Conservation (phyloP, 2,797 vertebrate species). For the Spheniscus humboldti region DNA sequence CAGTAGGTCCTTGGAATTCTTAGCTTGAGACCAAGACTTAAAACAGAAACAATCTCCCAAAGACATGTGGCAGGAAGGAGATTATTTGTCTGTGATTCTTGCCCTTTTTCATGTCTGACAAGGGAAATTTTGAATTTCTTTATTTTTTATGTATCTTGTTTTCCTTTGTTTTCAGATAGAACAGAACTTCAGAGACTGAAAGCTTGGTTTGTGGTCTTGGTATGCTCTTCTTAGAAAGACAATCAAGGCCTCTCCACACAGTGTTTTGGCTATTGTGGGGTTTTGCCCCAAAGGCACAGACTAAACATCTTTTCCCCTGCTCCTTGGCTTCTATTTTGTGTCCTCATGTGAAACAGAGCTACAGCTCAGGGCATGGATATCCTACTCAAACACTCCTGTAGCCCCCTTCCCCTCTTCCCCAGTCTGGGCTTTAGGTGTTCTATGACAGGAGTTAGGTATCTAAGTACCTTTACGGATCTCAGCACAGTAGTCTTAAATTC, state of each 20-base stretch:
- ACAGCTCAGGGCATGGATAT: background rate
- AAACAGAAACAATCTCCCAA: background rate
- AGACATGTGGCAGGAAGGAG: background rate
- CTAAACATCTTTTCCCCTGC: background rate
- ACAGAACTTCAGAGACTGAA: background rate
- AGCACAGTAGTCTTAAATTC: background rate
- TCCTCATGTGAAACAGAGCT: background rate
- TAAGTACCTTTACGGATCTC: background rate
- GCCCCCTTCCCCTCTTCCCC: background rate
- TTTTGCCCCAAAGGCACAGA: background rate
- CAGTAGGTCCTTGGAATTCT: background rate
- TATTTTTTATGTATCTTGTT: background rate
- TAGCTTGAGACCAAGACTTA: background rate
- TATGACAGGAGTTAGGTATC: background rate
- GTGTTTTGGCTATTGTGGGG: background rate
- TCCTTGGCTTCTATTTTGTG: background rate
- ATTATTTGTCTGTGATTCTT: background rate
- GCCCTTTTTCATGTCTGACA: background rate
- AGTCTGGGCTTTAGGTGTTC: background rate
- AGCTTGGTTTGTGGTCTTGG: background rate
- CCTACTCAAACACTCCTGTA: background rate
- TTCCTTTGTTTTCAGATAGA: background rate
- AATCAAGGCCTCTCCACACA: background rate
- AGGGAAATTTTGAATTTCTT: background rate
- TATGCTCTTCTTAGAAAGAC: background rate